Conservation (phyloP, 2,888 invertebrate genomes). For the Agrilus biguttatus region DNA sequence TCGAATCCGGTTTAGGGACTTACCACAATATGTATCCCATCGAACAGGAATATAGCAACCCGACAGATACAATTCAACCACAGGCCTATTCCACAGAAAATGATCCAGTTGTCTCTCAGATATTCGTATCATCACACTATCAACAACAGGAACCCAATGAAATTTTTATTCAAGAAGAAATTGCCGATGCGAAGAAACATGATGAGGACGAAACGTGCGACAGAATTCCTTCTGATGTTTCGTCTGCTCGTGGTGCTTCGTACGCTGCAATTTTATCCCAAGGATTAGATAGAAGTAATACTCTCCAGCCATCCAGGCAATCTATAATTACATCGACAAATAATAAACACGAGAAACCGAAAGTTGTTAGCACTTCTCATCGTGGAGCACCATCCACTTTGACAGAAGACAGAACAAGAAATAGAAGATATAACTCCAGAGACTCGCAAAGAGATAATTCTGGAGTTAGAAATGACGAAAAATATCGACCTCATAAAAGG, state of each 20-base stretch:
- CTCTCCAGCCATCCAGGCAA: slow-evolving; percentile 44
- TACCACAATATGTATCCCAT: slow-evolving; percentile 21
- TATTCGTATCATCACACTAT: slow-evolving; percentile 13
- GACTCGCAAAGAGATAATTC: neutral
- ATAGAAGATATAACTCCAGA: neutral
- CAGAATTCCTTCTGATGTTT: no score
- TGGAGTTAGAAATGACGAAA: neutral
- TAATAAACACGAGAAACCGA: slow-evolving; percentile 8
- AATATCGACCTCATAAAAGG: neutral
- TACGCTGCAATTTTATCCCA: slow-evolving; percentile 59
- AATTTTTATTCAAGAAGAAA: slow-evolving; percentile 6
- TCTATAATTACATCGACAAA: slow-evolving; percentile 14
- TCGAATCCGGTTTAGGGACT: slow-evolving; percentile 34
- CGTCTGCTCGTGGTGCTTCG: slow-evolving; percentile 23
- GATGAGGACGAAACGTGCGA: no score
- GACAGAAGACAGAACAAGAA: neutral
- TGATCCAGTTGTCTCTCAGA: slow-evolving; percentile 1
- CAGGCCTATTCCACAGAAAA: no score
- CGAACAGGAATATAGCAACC: no score
- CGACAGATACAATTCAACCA: no score
- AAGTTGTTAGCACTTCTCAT: neutral
- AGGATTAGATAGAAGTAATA: slow-evolving; percentile 34
- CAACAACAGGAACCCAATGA: slow-evolving; percentile 3
- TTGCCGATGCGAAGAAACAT: slow-evolving; percentile 4
- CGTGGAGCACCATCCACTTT: neutral